Percentiles rank a stretch among this genome's conserved stretches.
phyloP scores from a whole-genome alignment of 2,113 vertebrate species.

The Mirounga angustirostris region DNA sequence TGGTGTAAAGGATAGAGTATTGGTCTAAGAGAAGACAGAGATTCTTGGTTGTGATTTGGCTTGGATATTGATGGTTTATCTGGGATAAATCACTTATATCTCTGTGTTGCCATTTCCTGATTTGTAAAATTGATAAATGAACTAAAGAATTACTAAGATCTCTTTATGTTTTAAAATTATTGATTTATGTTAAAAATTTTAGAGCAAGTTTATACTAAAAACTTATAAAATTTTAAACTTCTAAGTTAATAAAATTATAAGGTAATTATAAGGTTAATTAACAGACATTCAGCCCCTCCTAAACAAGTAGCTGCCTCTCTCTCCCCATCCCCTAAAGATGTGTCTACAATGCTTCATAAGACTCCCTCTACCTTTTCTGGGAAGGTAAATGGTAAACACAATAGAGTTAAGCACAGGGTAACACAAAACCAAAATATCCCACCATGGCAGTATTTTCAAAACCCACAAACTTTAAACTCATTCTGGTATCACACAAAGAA shows the following conservation, averaged over 20 bases:
- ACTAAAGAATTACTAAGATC: background rate
- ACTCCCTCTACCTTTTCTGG: background rate
- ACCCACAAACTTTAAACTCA: background rate
- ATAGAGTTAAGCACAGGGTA: background rate
- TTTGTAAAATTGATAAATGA: background rate
- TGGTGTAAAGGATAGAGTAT: background rate
- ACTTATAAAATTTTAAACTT: background rate
- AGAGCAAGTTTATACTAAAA: background rate
- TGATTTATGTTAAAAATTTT: background rate
- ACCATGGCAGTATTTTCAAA: slow-evolving; percentile 25
- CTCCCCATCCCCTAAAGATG: background rate
- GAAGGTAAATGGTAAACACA: background rate
- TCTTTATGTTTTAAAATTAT: background rate
- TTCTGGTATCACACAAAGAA: slow-evolving; percentile 9
- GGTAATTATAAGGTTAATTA: slow-evolving; percentile 30
- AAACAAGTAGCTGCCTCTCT: background rate
- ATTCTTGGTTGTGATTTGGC: slow-evolving; percentile 2
- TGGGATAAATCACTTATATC: background rate
- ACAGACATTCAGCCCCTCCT: background rate
- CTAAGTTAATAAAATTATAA: slow-evolving; percentile 36
- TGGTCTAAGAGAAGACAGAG: background rate
- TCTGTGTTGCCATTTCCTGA: slow-evolving; percentile 7
- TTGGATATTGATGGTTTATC: background rate
- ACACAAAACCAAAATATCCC: slow-evolving; percentile 24
- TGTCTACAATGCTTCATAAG: background rate